Conservation (phyloP, 2,888 invertebrate genomes). For the Ctenicera cuprea region DNA sequence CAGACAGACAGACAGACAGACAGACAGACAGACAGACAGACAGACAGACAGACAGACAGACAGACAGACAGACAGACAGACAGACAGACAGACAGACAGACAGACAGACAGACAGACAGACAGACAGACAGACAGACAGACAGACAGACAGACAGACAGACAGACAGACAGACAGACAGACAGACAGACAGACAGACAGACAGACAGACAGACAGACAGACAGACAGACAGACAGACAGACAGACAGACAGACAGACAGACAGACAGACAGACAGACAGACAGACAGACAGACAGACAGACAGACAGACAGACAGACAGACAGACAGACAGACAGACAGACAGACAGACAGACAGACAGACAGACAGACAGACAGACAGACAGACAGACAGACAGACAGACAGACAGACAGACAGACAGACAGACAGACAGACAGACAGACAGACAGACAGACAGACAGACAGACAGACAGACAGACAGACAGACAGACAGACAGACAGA, state of each 20-base stretch:
- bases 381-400: constrained; percentile 18
- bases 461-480: constrained; percentile 18
- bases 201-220: constrained; percentile 18
- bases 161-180: constrained; percentile 16
- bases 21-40: constrained; percentile 18
- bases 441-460: constrained; percentile 18
- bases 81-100: constrained; percentile 18
- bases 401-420: constrained; percentile 17
- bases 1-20: constrained; percentile 18
- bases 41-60: constrained; percentile 18
- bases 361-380: constrained; percentile 18
- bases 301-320: constrained; percentile 18
- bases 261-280: constrained; percentile 18
- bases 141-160: constrained; percentile 18
- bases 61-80: constrained; percentile 18
- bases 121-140: constrained; percentile 18
- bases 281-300: constrained; percentile 18
- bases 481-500: constrained; percentile 16
- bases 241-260: constrained; percentile 18
- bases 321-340: constrained; percentile 18
- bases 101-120: constrained; percentile 18
- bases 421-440: constrained; percentile 18
- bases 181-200: constrained; percentile 17
- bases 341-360: constrained; percentile 18
- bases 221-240: constrained; percentile 18